These are phyloP conservation scores for Abramis brama DNA, from an alignment of 2,113 vertebrate species.

Conservation along the genomic window DNA sequence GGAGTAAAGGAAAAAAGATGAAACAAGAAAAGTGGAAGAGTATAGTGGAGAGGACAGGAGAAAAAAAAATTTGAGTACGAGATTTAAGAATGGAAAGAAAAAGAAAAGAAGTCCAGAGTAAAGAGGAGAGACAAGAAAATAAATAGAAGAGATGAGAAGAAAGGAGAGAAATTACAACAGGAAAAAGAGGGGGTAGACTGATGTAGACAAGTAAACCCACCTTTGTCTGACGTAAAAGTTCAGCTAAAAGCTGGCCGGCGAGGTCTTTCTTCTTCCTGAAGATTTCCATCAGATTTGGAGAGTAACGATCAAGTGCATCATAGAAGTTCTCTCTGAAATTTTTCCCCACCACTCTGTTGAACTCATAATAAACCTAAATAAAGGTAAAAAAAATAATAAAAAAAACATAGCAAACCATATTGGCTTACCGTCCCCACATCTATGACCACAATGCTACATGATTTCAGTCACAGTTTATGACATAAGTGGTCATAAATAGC, in stretches of 20 bases:
- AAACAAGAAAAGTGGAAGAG: too few species aligned
- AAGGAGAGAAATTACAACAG: too few species aligned
- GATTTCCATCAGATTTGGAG: conserved; percentile 40
- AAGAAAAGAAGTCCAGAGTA: background rate
- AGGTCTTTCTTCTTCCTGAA: conserved; percentile 48
- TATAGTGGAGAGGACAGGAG: too few species aligned
- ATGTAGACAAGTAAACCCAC: conserved; percentile 20
- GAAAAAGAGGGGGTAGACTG: too few species aligned
- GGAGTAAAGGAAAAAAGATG: background rate
- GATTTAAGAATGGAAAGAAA: background rate
- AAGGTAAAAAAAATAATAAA: background rate
- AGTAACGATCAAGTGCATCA: conserved; percentile 40
- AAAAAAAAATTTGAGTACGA: too few species aligned
- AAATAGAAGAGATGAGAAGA: too few species aligned
- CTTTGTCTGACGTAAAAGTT: conserved; percentile 43
- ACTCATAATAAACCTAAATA: background rate
- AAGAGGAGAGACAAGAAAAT: background rate
- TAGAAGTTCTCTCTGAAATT: conserved; percentile 49
- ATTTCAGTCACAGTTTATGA: background rate
- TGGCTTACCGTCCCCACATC: too few species aligned
- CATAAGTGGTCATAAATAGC: too few species aligned
- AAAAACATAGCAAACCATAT: background rate
- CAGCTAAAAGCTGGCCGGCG: conserved; percentile 8
- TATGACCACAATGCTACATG: background rate
- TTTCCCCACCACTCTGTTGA: conserved; percentile 23